Evolutionary conservation across 2,797 vertebrate species (phyloP).

Genomic region (Pangasius macronema): DNA sequence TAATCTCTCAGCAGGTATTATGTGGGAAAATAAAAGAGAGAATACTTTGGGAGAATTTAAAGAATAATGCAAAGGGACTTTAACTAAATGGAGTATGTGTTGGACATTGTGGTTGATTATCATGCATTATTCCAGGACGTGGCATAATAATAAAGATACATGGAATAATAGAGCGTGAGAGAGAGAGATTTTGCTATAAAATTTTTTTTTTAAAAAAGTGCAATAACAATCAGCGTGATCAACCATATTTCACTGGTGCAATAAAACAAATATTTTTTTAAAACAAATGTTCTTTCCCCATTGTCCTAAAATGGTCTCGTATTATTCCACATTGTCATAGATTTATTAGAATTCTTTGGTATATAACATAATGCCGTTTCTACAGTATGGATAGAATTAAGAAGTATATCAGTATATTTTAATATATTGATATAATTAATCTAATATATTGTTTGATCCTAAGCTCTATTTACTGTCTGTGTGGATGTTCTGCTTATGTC

Average conservation of each 20-base stretch:
- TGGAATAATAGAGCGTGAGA: background rate
- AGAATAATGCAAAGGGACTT: background rate
- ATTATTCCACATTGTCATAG: background rate
- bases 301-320: background rate
- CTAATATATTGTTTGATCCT: background rate
- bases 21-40: slow-evolving; percentile 11
- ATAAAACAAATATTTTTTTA: background rate
- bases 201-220: too few relatives aligned
- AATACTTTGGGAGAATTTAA: background rate
- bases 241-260: background rate
- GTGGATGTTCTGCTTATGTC: background rate
- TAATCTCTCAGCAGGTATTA: slow-evolving; percentile 26
- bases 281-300: background rate
- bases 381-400: background rate
- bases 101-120: slow-evolving; percentile 7
- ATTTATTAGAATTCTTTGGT: background rate
- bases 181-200: background rate
- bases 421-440: background rate
- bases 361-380: background rate
- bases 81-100: background rate
- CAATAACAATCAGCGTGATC: slow-evolving; percentile 6
- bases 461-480: background rate
- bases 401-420: background rate
- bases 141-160: background rate
- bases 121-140: background rate